phyloP scores from a whole-genome alignment of 2,113 vertebrate species.

The Chrysemys picta region DNA sequence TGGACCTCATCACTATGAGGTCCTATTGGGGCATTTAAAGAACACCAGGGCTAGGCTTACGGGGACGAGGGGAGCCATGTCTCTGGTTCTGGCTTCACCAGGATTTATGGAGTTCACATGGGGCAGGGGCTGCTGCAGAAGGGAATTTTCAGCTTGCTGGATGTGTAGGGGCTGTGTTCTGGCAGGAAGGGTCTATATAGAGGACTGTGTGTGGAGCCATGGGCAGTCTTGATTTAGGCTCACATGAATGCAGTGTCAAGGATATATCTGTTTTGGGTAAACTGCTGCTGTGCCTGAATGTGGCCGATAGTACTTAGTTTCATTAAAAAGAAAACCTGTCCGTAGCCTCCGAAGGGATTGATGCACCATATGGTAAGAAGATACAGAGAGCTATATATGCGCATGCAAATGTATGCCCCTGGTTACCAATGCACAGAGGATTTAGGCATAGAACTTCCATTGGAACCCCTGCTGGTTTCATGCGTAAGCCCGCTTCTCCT shows the following conservation, averaged over 20 bases:
- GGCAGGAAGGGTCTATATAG: background rate
- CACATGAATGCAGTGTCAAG: slow-evolving; percentile 26
- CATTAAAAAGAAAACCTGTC: slow-evolving; percentile 25
- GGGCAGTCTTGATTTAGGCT: background rate
- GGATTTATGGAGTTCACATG: background rate
- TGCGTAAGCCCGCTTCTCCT: slow-evolving; percentile 6
- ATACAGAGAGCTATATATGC: slow-evolving; percentile 5
- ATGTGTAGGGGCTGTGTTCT: background rate
- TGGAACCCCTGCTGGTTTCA: background rate
- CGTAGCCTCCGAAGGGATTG: slow-evolving; percentile 21
- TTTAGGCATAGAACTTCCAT: background rate
- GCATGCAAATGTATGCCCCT: background rate
- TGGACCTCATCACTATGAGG: slow-evolving; percentile 22
- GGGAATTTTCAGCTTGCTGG: background rate
- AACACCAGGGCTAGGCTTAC: background rate
- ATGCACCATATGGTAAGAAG: slow-evolving; percentile 55
- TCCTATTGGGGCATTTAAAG: background rate
- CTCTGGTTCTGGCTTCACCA: background rate
- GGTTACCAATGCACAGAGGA: accelerated
- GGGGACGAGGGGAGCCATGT: background rate
- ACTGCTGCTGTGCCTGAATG: slow-evolving; percentile 28
- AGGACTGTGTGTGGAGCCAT: slow-evolving; percentile 39
- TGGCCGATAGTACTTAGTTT: slow-evolving; percentile 24
- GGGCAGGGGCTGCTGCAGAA: background rate
- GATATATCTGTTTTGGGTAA: slow-evolving; percentile 28